A percentile compares a stretch with the other conserved stretches of the same genome.
These are phyloP conservation scores for Tylochromis polylepis DNA, from an alignment of 2,113 vertebrate genomes.

Conservation along the genomic window DNA sequence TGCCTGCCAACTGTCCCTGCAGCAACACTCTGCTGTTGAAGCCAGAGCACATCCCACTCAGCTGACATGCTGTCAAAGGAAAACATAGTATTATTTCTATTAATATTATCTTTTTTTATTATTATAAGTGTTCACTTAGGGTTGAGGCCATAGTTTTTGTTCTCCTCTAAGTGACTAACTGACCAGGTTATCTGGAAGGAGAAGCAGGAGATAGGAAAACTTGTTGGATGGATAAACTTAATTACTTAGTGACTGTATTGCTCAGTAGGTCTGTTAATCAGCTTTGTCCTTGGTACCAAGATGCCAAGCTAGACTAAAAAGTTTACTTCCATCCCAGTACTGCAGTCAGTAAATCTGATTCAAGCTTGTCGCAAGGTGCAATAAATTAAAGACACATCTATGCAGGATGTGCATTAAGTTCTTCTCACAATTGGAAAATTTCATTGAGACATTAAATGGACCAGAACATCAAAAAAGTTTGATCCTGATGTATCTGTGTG, in stretches of 20 bases:
- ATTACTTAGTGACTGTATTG: background rate
- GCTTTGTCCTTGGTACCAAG: background rate
- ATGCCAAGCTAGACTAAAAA: background rate
- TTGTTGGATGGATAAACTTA: background rate
- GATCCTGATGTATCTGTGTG: background rate
- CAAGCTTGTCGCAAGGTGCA: background rate
- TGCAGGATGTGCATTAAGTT: background rate
- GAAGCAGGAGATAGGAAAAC: background rate
- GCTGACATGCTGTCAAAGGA: background rate
- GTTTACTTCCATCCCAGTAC: background rate
- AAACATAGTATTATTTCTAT: background rate
- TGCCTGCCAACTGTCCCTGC: conserved; percentile 36
- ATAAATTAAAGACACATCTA: background rate
- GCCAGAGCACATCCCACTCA: background rate
- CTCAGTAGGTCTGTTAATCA: background rate
- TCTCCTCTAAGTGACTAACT: background rate
- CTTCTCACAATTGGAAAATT: background rate
- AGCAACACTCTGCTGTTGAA: background rate
- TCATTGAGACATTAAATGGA: background rate
- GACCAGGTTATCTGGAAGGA: background rate
- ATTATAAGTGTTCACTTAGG: background rate
- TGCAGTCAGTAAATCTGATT: background rate
- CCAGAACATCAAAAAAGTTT: background rate
- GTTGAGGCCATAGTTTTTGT: background rate
- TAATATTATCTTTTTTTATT: background rate